Percentiles rank a stretch among this genome's conserved stretches.
These are phyloP conservation scores for Alectura lathami DNA, from an alignment of 2,113 vertebrate genomes.

Conservation along the genomic window DNA sequence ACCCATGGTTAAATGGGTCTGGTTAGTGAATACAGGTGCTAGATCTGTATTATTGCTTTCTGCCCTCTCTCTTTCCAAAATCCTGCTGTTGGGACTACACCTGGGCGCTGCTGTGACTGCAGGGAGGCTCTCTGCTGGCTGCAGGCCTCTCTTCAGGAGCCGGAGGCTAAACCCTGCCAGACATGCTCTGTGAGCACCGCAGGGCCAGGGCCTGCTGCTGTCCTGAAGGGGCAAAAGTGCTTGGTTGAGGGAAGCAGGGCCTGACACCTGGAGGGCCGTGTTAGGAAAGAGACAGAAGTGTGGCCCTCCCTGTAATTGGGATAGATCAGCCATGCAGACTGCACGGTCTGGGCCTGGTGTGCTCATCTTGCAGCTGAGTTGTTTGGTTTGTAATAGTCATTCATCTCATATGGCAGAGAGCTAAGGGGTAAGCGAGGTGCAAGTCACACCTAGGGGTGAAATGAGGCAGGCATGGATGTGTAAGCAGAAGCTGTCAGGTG, in stretches of 20 bases:
- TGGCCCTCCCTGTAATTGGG: neutral
- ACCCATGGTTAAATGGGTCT: too few relatives aligned
- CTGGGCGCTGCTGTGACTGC: neutral
- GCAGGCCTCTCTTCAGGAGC: neutral
- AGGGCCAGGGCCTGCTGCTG: neutral
- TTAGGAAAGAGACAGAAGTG: neutral
- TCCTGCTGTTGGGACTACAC: neutral
- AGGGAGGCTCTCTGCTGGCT: neutral
- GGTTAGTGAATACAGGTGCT: neutral
- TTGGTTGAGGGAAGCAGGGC: neutral
- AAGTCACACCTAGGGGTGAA: neutral
- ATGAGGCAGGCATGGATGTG: neutral
- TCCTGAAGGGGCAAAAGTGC: neutral
- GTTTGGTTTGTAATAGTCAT: neutral
- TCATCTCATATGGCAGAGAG: neutral
- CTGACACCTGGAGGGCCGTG: neutral
- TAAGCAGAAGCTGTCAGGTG: neutral
- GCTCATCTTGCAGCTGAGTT: neutral
- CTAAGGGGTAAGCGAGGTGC: neutral
- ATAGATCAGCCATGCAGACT: neutral
- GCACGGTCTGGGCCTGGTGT: neutral
- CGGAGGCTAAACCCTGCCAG: neutral
- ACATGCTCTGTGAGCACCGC: neutral
- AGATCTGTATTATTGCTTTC: neutral
- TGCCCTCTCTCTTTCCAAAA: neutral